Percentiles rank a stretch among this genome's conserved stretches.
Evolutionary conservation across 2,797 vertebrate genomes (phyloP).

Genomic region (Chrysolophus pictus): DNA sequence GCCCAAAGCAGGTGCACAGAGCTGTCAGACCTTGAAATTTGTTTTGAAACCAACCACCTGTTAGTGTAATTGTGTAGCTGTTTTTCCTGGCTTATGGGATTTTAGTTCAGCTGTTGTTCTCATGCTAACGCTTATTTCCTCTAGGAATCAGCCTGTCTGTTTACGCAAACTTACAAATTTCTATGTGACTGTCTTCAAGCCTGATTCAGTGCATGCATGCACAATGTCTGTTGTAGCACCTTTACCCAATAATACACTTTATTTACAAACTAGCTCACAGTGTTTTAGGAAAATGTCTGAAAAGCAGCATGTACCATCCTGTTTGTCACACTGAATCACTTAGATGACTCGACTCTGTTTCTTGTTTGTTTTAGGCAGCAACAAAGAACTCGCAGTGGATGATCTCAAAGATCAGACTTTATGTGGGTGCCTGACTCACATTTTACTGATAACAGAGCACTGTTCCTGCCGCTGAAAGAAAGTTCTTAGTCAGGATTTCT

Average conservation of each 20-base stretch:
- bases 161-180: constrained; percentile 64
- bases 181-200: constrained; percentile 41
- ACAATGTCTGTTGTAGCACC: constrained; percentile 2
- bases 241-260: constrained; percentile 25
- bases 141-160: constrained; percentile 76
- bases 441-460: constrained; percentile 10
- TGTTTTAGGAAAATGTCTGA: constrained; percentile 14
- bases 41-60: constrained; percentile 83
- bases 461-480: background rate
- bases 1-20: constrained; percentile 77
- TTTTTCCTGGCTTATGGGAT: constrained; percentile 87
- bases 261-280: constrained; percentile 35
- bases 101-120: constrained; percentile 83
- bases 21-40: constrained; percentile 81
- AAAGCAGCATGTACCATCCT: constrained; percentile 50
- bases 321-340: constrained; percentile 52
- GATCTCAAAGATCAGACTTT: constrained; percentile 53
- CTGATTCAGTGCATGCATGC: constrained; percentile 43
- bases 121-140: constrained; percentile 88
- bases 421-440: constrained; percentile 49
- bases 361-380: constrained; percentile 53
- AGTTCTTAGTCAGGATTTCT: constrained; percentile 58
- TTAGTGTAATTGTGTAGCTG: constrained; percentile 84
- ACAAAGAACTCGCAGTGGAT: constrained; percentile 54
- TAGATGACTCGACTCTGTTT: constrained; percentile 47